phyloP scores from a whole-genome alignment of 37 sponge, comb jelly and placozoan species.

The Cladorhizidae sp. region DNA sequence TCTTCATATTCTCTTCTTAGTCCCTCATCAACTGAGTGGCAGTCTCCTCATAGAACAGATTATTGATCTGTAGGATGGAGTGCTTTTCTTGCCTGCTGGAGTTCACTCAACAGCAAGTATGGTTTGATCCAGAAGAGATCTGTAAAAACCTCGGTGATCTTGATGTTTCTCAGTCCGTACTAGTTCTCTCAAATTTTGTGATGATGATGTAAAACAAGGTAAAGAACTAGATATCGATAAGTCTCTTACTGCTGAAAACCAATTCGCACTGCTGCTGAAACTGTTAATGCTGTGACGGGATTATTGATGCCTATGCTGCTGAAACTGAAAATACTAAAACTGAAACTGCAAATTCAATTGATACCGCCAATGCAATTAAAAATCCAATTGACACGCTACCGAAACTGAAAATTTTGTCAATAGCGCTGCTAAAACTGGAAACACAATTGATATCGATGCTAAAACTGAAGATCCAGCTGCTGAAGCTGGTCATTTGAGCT shows the following conservation, averaged over 20 bases:
- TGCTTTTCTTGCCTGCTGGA: slow-evolving; percentile 26
- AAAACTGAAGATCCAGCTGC: neutral
- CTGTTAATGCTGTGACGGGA: no score
- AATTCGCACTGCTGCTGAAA: no score
- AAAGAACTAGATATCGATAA: no score
- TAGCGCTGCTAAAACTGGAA: neutral
- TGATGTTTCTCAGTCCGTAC: slow-evolving; percentile 10
- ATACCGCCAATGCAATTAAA: no score
- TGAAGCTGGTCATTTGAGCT: neutral
- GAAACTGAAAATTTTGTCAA: neutral
- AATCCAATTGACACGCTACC: no score
- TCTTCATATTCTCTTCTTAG: neutral
- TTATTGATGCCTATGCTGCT: no score
- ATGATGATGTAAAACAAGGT: neutral
- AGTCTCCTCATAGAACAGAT: no score
- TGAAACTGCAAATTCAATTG: no score
- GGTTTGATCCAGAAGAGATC: neutral
- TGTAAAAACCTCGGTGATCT: neutral
- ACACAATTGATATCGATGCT: neutral
- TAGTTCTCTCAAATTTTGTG: neutral
- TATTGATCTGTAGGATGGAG: neutral
- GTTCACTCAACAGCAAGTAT: slow-evolving; percentile 23
- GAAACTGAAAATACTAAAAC: neutral
- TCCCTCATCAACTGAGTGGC: no score
- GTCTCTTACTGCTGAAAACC: no score